Evolutionary conservation across 2,113 vertebrate species (phyloP), one percentile per base, ranked within the genome.

Genomic region (Podarcis cretensis): DNA sequence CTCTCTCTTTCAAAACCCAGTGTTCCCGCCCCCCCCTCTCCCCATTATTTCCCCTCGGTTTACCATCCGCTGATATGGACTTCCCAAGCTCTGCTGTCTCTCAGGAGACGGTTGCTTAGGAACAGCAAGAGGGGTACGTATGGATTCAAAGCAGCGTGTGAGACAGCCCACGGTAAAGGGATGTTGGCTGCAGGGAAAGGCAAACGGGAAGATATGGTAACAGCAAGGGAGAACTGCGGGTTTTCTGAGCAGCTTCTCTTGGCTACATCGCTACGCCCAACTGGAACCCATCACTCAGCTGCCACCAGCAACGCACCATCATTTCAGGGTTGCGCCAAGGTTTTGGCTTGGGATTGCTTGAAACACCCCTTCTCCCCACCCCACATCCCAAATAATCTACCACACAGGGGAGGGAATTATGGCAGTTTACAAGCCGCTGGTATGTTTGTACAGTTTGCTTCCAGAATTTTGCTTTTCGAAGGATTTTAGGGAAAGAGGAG

Each of bases 71-170:
- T 57, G 54, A 69, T 37, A 71, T 27, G 93, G 83, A 81, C 57
- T 27, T 88, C 65, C 87, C 27, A 80, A 84, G 65, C 73, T 83
- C 59, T 77, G 91, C 37, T 65, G 91, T 89, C 93, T 92, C 90
- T 89, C 89, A 82, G 93, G 69, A 88, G 73, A 88, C 32, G 85
- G 90, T 91, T 89, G 84, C 94, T 87, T 95, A 89, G 88, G 84
- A 77, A 76, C 63, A 71, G 83, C 77, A 85, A 37, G 79, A 77
- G 63, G 57, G 88, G 83, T 83, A 86, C 68, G 59, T 77, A 88
- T 78, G 59, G 87, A 88, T 83, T 83, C 43, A 65, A 35, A 77
- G 87, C 18, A 89, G 40, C 40, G 40, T 75, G 83, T 81, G 77
- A 48, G 48, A 81, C 57, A 54, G 83, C 68, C 54, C 8, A 40